Evolutionary conservation across 2,888 invertebrate genomes (phyloP).

Genomic region (Endomychus coccineus): DNA sequence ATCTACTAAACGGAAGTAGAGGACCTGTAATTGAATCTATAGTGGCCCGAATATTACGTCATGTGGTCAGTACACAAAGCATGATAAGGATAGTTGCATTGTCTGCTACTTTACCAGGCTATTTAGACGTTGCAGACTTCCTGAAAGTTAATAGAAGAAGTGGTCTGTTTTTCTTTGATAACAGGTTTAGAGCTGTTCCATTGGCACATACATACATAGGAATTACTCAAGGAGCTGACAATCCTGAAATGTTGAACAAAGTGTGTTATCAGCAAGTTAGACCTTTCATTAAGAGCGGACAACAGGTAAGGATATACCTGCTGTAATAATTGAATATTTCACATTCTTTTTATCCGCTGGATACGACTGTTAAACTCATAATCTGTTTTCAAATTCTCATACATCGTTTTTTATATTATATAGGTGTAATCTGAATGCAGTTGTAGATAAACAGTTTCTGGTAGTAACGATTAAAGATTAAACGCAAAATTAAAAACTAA

Average conservation of each 20-base stretch:
- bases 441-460: too few species aligned
- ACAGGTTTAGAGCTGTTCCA: constrained; percentile 91
- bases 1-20: constrained; percentile 91
- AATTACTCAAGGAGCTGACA: constrained; percentile 30
- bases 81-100: constrained; percentile 97
- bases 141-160: constrained; percentile 86
- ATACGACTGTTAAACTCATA: too few species aligned
- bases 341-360: too few species aligned
- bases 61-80: constrained; percentile 83
- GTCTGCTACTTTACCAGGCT: constrained; percentile 97
- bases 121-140: constrained; percentile 91
- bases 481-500: too few species aligned
- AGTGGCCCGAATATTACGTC: constrained; percentile 89
- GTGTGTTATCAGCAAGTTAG: constrained; percentile 89
- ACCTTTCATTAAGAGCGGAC: constrained; percentile 76
- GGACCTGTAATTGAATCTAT: constrained; percentile 97
- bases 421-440: too few species aligned
- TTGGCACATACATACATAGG: constrained; percentile 80
- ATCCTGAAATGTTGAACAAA: constrained; percentile 70
- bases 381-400: too few species aligned
- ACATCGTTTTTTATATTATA: too few species aligned
- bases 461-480: too few species aligned
- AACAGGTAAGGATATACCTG: too few species aligned
- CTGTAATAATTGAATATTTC: too few species aligned
- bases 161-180: constrained; percentile 91